phyloP scores from a whole-genome alignment of 2,888 invertebrate genomes.

The Lasioglossum villosulum region DNA sequence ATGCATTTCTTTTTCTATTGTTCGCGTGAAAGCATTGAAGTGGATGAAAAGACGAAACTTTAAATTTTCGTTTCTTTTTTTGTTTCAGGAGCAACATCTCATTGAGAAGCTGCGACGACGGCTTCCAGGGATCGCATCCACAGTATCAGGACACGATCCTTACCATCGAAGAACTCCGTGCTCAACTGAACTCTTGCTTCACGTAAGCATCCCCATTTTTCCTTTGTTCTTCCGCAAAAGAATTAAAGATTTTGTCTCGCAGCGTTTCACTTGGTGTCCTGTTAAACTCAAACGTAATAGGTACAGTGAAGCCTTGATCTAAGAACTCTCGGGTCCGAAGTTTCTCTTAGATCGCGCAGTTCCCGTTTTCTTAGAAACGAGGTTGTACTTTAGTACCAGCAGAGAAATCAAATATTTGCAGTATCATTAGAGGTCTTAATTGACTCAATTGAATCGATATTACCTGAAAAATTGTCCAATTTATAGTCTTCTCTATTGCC shows the following conservation, averaged over 20 bases:
- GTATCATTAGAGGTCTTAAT: no score
- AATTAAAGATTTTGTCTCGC: not conserved
- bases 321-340: no score
- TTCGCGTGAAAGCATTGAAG: not conserved
- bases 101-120: constrained; percentile 79
- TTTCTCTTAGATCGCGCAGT: no score
- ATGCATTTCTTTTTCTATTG: not conserved
- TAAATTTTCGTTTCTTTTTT: constrained; percentile 23
- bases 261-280: not conserved
- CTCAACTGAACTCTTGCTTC: constrained; percentile 90
- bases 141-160: constrained; percentile 86
- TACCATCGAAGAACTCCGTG: constrained; percentile 90
- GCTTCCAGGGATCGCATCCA: constrained; percentile 80
- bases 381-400: no score
- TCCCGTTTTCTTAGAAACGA: no score
- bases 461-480: no score
- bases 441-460: no score
- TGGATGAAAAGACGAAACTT: not conserved
- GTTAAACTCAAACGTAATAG: not conserved
- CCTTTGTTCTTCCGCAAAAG: not conserved
- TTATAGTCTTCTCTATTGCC: no score
- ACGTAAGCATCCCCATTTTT: constrained; percentile 84
- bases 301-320: no score
- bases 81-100: constrained; percentile 81
- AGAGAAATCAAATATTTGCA: not conserved